Conservation (phyloP, 2,888 invertebrate species). For the Thecophora atra region DNA sequence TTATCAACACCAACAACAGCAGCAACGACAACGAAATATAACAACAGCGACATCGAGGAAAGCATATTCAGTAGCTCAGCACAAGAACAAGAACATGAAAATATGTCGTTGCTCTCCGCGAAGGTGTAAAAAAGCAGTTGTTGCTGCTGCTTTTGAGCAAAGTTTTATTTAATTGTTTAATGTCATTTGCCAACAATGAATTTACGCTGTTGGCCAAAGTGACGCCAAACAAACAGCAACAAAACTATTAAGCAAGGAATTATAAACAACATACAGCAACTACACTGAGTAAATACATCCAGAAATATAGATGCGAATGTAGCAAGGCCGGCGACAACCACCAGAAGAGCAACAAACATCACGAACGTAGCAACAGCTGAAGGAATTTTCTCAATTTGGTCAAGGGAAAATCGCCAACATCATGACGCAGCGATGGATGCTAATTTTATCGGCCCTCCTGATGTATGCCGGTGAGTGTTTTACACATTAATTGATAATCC, state of each 20-base stretch:
- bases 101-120: too few relatives aligned
- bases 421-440: slow-evolving; percentile 44
- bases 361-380: neutral
- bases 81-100: too few relatives aligned
- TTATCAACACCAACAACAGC: neutral
- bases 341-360: neutral
- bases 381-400: slow-evolving; percentile 8
- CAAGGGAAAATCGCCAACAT: slow-evolving; percentile 16
- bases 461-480: slow-evolving; percentile 46
- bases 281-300: neutral
- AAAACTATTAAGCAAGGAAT: neutral
- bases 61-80: neutral
- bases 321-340: neutral
- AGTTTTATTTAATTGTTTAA: too few relatives aligned
- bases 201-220: too few relatives aligned
- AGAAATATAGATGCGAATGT: too few relatives aligned
- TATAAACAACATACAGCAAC: neutral
- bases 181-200: too few relatives aligned
- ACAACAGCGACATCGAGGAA: neutral
- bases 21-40: neutral
- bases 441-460: slow-evolving; percentile 48
- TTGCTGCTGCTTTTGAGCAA: too few relatives aligned
- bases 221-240: neutral
- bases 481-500: neutral
- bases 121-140: too few relatives aligned